A percentile compares a stretch with the other conserved stretches of the same genome.
These are phyloP conservation scores for Dryobates pubescens DNA, from an alignment of 2,797 vertebrate genomes.

Conservation along the genomic window DNA sequence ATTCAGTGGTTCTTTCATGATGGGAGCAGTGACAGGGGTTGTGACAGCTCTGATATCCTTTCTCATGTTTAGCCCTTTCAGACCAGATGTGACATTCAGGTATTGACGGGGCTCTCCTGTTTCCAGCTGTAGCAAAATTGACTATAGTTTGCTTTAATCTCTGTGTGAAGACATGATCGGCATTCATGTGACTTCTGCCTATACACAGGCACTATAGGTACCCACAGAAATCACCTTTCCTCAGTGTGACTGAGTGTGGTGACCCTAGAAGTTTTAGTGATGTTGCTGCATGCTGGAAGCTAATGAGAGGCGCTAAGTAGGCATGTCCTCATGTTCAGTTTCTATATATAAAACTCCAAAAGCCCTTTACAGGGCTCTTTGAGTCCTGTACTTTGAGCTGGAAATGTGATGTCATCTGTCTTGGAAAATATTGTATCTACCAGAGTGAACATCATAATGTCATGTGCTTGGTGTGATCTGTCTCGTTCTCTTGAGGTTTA, in stretches of 20 bases:
- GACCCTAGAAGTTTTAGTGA: not conserved
- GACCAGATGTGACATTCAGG: not conserved
- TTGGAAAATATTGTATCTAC: not conserved
- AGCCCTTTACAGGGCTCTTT: not conserved
- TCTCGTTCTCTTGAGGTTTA: not conserved
- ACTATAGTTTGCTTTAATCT: not conserved
- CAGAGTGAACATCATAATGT: not conserved
- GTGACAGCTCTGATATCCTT: conserved; percentile 99
- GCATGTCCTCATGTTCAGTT: not conserved
- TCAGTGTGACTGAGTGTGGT: not conserved
- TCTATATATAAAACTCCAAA: too few species aligned
- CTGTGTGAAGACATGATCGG: not conserved
- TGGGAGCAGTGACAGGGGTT: conserved; percentile 94
- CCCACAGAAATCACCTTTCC: not conserved
- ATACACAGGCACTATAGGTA: not conserved
- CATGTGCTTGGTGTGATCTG: not conserved
- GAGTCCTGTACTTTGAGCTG: not conserved
- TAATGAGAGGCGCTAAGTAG: not conserved
- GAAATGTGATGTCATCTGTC: not conserved
- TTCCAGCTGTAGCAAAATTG: not conserved
- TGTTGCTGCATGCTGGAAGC: not conserved
- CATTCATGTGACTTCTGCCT: not conserved
- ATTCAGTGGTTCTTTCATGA: conserved; percentile 96
- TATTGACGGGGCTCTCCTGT: not conserved
- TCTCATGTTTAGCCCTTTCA: not conserved